A percentile compares a stretch with the other conserved stretches of the same genome.
These are phyloP conservation scores for Psilopsiagon aymara DNA, from an alignment of 2,113 vertebrate species.

Conservation along the genomic window DNA sequence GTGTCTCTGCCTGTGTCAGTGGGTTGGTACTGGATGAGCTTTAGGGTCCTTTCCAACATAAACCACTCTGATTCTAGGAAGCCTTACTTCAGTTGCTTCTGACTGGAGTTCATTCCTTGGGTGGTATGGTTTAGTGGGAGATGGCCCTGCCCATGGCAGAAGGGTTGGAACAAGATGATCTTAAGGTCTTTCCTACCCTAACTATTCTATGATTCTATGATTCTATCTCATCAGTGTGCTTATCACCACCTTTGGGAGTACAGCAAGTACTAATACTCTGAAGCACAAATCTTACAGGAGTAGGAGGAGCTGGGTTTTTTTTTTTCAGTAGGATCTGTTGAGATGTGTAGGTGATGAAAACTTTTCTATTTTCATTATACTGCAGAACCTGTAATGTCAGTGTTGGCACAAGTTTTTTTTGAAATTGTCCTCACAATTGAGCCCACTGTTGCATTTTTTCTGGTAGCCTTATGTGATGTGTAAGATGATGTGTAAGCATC, in stretches of 20 bases:
- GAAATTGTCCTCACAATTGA: not conserved
- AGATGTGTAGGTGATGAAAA: not conserved
- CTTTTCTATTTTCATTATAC: not conserved
- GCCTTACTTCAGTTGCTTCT: not conserved
- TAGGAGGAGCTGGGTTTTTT: not conserved
- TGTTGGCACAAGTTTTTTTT: not conserved
- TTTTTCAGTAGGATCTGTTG: not conserved
- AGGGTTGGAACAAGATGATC: too few relatives aligned
- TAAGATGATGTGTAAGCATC: not conserved
- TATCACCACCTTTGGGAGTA: not conserved
- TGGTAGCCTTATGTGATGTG: accelerated
- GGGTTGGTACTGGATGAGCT: not conserved
- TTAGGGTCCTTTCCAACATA: not conserved
- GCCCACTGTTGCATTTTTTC: accelerated
- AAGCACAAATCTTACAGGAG: not conserved
- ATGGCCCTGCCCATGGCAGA: too few relatives aligned
- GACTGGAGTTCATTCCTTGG: not conserved
- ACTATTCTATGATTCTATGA: too few relatives aligned
- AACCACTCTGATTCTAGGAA: not conserved
- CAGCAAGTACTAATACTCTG: not conserved
- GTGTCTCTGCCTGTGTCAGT: not conserved
- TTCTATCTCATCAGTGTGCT: not conserved
- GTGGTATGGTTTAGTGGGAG: too few relatives aligned
- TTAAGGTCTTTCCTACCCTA: too few relatives aligned
- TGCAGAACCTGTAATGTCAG: not conserved